Evolutionary conservation across 2,113 vertebrate genomes (phyloP), one percentile per base, ranked within the genome.

Genomic region (Capra hircus): DNA sequence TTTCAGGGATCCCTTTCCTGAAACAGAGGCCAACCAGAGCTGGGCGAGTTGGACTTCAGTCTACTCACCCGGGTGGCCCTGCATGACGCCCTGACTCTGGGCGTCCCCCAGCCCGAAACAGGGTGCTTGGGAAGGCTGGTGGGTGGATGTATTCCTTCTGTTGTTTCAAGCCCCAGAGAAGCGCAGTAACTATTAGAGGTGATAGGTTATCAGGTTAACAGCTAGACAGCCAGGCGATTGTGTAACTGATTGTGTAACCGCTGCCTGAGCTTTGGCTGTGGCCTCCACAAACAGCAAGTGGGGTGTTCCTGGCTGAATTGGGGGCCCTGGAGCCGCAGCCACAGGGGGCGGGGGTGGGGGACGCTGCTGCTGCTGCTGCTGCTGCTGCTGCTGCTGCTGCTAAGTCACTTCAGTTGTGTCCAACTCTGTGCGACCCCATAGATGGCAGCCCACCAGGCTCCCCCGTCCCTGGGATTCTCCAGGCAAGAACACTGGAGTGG

Each of bases 71-170:
- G 74, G 57, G 43, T 67, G n/a, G 23, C 36, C 11, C 77, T 19
- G 11, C n/a, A 40, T 33, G 7, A 10, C 0, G 4, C 81, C 81
- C 27, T 2, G 8, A 19, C 2, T 13, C 13, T 67, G 62, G 33
- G 17, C 36, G 7, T 17, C 9, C 36, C 5, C 11, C 2, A 4
- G 21, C 27, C 78, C 1, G 9, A 30, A 67, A 40, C 19, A 21
- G 52, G 30, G 3, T 48, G 5, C 0, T 0, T 16, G 30, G 6
- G 30, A 88, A 62, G 64, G 11, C 28, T 16, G 1, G 62, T 1
- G 0, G 3, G 9, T 82, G 52, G 52, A n/a, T 21, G 45, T 21
- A 1, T 36, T 82, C 28, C 25, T 64, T 50, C 78, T 86, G 19
- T 17, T 14, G 13, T 57, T 71, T 67, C 25, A 40, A 80, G 48